Percentiles rank a stretch among this genome's conserved stretches.
Conservation (phyloP, 92 coral and sea anemone species). For the Paramuricea clavata region DNA sequence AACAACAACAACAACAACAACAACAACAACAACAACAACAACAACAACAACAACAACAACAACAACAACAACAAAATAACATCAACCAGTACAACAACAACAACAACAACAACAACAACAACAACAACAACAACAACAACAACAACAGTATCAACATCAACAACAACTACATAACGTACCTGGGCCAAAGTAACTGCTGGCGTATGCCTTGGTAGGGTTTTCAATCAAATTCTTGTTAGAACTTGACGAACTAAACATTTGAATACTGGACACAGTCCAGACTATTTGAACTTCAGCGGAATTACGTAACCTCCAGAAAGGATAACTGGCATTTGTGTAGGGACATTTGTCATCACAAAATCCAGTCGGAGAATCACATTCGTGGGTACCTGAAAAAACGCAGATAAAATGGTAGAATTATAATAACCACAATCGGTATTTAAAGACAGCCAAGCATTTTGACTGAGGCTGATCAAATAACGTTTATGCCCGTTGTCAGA, state of each 20-base stretch:
- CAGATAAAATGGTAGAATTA: no score
- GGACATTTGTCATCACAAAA: conserved; percentile 96
- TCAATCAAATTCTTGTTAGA: conserved; percentile 81
- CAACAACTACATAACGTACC: conserved; percentile 67
- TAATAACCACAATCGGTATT: no score
- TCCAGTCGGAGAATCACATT: conserved; percentile 90
- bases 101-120: neutral
- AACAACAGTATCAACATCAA: neutral
- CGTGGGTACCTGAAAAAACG: conserved; percentile 83
- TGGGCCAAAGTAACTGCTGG: conserved; percentile 98
- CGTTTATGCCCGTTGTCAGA: no score
- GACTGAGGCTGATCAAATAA: no score
- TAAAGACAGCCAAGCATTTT: no score
- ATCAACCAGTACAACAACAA: neutral
- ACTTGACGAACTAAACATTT: conserved; percentile 85
- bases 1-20: neutral
- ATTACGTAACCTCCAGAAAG: conserved; percentile 96
- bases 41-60: no score
- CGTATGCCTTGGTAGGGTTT: conserved; percentile 82
- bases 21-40: no score
- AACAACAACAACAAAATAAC: no score
- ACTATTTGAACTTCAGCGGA: conserved; percentile 88
- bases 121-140: neutral
- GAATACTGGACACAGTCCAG: conserved; percentile 87
- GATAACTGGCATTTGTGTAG: conserved; percentile 87